Conservation (phyloP, 2,888 invertebrate species). For the Drosophila anceps region DNA sequence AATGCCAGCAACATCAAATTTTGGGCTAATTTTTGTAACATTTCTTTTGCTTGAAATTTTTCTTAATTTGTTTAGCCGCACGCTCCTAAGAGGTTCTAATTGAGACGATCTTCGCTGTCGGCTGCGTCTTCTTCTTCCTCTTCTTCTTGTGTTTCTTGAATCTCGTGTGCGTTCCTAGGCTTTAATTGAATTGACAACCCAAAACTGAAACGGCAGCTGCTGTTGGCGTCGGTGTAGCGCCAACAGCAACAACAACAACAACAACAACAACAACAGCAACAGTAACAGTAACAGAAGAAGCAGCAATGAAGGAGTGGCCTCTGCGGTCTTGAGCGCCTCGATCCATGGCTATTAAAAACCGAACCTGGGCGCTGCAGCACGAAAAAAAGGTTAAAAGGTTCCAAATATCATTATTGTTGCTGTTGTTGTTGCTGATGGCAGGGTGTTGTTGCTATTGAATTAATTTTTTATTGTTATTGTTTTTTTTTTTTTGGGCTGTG, state of each 20-base stretch:
- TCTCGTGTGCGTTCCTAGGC: conserved; percentile 55
- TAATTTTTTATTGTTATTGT: conserved; percentile 80
- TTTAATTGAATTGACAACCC: conserved; percentile 77
- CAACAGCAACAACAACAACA: conserved; percentile 35
- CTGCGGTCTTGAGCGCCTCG: conserved; percentile 50
- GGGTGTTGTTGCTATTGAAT: conserved; percentile 71
- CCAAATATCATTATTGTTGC: conserved; percentile 62
- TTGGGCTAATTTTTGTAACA: conserved; percentile 71
- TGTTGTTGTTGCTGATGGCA: conserved; percentile 39
- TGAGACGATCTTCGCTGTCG: conserved; percentile 49
- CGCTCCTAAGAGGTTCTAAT: conserved; percentile 75
- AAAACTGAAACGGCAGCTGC: conserved; percentile 69
- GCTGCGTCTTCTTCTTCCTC: not conserved
- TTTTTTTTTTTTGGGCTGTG: conserved; percentile 73
- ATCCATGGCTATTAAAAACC: conserved; percentile 62
- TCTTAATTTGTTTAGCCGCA: conserved; percentile 58
- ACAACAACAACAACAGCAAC: conserved; percentile 32
- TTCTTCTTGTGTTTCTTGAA: conserved; percentile 11
- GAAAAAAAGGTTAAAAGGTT: conserved; percentile 77
- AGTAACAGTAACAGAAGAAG: conserved; percentile 23
- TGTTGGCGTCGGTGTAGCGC: conserved; percentile 62
- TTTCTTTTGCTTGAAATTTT: conserved; percentile 57
- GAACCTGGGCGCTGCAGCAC: conserved; percentile 41
- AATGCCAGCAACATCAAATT: conserved; percentile 44
- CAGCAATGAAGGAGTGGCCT: conserved; percentile 68